Percentiles rank a stretch among this genome's conserved stretches.
These are phyloP conservation scores for Oryzias melastigma DNA, from an alignment of 2,113 vertebrate species.

Conservation along the genomic window DNA sequence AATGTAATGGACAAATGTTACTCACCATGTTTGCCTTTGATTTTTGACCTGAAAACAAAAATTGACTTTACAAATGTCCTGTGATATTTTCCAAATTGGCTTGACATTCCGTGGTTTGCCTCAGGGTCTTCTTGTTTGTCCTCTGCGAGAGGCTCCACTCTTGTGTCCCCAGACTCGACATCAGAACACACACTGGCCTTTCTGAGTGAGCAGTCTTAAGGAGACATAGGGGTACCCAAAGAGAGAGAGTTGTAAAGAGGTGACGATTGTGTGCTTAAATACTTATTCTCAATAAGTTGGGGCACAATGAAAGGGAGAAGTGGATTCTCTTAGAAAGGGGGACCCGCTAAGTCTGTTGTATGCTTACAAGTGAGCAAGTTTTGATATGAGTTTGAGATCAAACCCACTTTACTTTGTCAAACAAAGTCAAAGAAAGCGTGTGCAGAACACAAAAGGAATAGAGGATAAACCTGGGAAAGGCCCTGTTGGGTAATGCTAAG, in stretches of 20 bases:
- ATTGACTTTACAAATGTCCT: conserved; percentile 75
- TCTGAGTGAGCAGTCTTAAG: conserved; percentile 53
- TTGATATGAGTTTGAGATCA: conserved; percentile 64
- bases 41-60: conserved; percentile 76
- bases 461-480: conserved; percentile 49
- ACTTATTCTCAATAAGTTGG: conserved; percentile 70
- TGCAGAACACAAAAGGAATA: conserved; percentile 48
- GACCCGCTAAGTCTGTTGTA: conserved; percentile 41
- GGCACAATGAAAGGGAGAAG: conserved; percentile 68
- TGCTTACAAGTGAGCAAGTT: conserved; percentile 66
- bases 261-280: conserved; percentile 63
- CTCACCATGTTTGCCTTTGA: conserved; percentile 67
- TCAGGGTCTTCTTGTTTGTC: conserved; percentile 69
- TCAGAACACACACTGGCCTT: conserved; percentile 59
- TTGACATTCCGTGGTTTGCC: conserved; percentile 72
- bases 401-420: conserved; percentile 59
- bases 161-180: conserved; percentile 62
- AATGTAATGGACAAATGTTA: conserved; percentile 78
- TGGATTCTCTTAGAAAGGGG: conserved; percentile 63
- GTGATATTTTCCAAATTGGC: conserved; percentile 71
- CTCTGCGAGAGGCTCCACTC: conserved; percentile 67
- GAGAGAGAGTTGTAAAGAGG: conserved; percentile 40
- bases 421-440: conserved; percentile 40
- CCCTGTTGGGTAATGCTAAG: conserved; percentile 63
- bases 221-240: conserved; percentile 40